These are phyloP conservation scores for Melinopterus prodromus DNA, from an alignment of 2,888 invertebrate species.

Conservation along the genomic window DNA sequence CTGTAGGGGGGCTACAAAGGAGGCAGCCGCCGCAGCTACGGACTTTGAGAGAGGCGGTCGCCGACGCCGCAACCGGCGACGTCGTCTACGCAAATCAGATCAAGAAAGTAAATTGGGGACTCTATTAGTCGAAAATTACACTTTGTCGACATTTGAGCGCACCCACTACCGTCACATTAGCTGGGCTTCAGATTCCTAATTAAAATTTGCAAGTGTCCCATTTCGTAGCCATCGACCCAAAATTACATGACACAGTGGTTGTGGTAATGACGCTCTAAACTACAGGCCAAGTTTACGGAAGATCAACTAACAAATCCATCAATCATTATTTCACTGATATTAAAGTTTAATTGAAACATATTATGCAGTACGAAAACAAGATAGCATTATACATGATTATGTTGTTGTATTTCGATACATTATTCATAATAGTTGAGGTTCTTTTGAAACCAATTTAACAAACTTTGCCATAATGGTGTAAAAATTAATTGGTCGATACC, in stretches of 20 bases:
- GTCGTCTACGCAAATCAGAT: slow-evolving; percentile 46
- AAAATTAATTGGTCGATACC: too few species aligned
- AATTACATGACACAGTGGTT: not conserved
- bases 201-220: slow-evolving; percentile 23
- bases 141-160: slow-evolving; percentile 27
- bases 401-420: too few species aligned
- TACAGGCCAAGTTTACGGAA: too few species aligned
- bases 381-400: too few species aligned
- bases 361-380: too few species aligned
- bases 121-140: slow-evolving; percentile 38
- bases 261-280: not conserved
- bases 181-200: slow-evolving; percentile 18
- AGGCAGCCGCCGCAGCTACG: not conserved
- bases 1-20: too few species aligned
- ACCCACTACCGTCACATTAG: slow-evolving; percentile 25
- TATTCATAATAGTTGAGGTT: too few species aligned
- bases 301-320: too few species aligned
- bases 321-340: too few species aligned
- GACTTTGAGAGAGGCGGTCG: not conserved
- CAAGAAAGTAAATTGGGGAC: slow-evolving; percentile 51
- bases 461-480: too few species aligned
- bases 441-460: too few species aligned
- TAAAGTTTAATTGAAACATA: too few species aligned
- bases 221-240: not conserved
- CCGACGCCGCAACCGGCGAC: slow-evolving; percentile 5